Evolutionary conservation across 2,113 vertebrate genomes (phyloP), one percentile per base, ranked within the genome.

Genomic region (Tautogolabrus adspersus): DNA sequence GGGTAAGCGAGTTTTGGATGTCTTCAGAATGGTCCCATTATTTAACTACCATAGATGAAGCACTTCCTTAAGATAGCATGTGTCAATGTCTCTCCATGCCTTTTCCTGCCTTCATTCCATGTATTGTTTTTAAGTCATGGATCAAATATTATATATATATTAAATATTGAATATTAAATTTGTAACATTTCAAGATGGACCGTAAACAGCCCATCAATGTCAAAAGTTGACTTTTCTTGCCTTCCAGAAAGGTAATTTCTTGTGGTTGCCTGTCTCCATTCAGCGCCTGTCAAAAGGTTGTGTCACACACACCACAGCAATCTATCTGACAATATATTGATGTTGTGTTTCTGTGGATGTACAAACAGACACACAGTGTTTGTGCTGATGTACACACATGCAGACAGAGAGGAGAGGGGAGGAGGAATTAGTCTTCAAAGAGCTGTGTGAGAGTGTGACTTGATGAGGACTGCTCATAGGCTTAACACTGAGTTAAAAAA

Each of bases 311-410:
- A 81, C 66, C 72, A 26, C 52, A 59, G 66, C 59, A 81, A 79
- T 81, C 51, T 81, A 74, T 69, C 74, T 79, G 84, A 88, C 79
- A 81, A 61, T 75, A 74, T 84, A 81, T 71, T 79, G 87, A 87
- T 79, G 79, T 63, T 75, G 38, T 73, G 77, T 85, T 90, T 26
- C 26, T 26, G 26, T 26, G 26, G 26, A 26, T 26, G 26, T 26
- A 26, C 26, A n/a, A n/a, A 2, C 26, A 26, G 26, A 26, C 26
- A 26, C 26, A 26, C 2, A 26, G 26, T 26, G 26, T 26, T 4
- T 80, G 78, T 77, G 77, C 34, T 78, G 79, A 85, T 79, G 38
- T 60, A 19, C 61, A 67, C 74, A 62, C 40, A 69, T 30, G 42
- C 63, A 77, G 38, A 57, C 59, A 22, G 34, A 26, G 44, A 40